phyloP scores from a whole-genome alignment of 1,140 invertebrate species.

The Pinna nobilis region DNA sequence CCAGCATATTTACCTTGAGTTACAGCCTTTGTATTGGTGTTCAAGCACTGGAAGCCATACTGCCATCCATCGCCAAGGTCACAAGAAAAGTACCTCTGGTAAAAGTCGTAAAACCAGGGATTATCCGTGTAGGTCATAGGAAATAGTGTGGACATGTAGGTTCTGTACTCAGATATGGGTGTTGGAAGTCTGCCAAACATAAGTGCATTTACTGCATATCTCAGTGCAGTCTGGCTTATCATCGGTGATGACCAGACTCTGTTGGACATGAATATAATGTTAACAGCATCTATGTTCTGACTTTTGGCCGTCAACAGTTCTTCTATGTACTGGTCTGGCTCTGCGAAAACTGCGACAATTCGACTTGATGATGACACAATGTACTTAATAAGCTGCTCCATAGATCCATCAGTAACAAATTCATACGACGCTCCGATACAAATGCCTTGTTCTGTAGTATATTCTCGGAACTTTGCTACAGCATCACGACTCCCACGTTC shows the following conservation, averaged over 20 bases:
- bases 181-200: constrained; percentile 26
- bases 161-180: constrained; percentile 18
- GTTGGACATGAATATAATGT: constrained; percentile 62
- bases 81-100: constrained; percentile 55
- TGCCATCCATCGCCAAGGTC: constrained; percentile 48
- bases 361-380: constrained; percentile 57
- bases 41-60: constrained; percentile 35
- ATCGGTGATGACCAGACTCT: constrained; percentile 43
- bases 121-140: constrained; percentile 42
- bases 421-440: constrained; percentile 67
- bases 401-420: constrained; percentile 64
- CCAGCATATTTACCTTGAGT: constrained; percentile 11
- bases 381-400: constrained; percentile 53
- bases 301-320: constrained; percentile 55
- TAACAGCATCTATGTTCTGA: neutral
- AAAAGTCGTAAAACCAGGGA: constrained; percentile 69
- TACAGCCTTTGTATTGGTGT: constrained; percentile 13
- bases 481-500: constrained; percentile 53
- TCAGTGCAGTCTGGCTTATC: constrained; percentile 6
- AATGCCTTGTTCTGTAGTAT: constrained; percentile 52
- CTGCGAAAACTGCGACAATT: constrained; percentile 68
- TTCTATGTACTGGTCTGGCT: constrained; percentile 57
- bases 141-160: constrained; percentile 27
- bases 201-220: constrained; percentile 24
- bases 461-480: constrained; percentile 50